Evolutionary conservation across 2,797 vertebrate species (phyloP), one percentile per base, ranked within the genome.

Genomic region (Sebastolobus altivelis): DNA sequence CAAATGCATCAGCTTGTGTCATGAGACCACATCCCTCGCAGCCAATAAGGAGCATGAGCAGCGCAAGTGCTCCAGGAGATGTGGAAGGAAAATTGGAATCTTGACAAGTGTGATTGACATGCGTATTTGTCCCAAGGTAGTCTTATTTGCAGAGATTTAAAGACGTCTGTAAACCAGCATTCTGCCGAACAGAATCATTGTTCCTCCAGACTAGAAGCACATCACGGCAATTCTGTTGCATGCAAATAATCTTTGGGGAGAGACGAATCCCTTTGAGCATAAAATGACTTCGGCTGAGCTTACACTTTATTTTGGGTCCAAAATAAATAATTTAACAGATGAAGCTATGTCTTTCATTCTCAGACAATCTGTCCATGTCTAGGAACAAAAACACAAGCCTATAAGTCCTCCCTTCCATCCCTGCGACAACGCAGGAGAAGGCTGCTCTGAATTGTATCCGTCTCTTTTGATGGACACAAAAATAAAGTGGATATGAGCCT

Each of bases 101-200:
- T 90, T 93, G 93, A 95, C 93, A 94, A 94, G 92, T 91, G 90
- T 94, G 94, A 95, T 90, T 94, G 94, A 94, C 94, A 93, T 75
- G 82, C 87, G 84, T 83, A 87, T 94, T 94, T 93, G 88, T 94
- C 92, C 92, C 86, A 80, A 83, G 91, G 94, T 95, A 93, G 92
- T 90, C 89, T 92, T 91, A 94, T 93, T 95, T 92, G 89, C 91
- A 63, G 88, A 93, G 88, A 93, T 93, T 95, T 94, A 89, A 91
- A 90, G 86, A 92, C 79, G 85, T 83, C 89, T 89, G 90, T 92
- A 90, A 90, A 94, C 71, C 91, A 79, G 87, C 79, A 85, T 91
- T 88, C 83, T 85, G 74, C 87, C n/a, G 29, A 92, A 86, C 81
- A 33, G 86, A 92, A 84, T 88, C 92, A 92, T 92, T 95, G 92